These are phyloP conservation scores for Acronicta leporina DNA, from an alignment of 2,888 invertebrate genomes.

Conservation along the genomic window DNA sequence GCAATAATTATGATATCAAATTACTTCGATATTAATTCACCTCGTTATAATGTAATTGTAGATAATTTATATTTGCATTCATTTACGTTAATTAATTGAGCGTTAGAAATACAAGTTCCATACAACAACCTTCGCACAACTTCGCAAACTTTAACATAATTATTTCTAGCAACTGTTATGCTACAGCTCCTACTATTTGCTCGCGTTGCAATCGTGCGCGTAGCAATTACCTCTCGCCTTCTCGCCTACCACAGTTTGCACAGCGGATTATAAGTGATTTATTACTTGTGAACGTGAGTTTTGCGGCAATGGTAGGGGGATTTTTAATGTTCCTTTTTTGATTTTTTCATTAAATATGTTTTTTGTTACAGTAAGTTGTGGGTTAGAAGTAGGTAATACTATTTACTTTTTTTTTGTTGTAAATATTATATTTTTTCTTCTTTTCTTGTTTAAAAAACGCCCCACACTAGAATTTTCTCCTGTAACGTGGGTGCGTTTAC, in stretches of 20 bases:
- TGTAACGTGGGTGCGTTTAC: too few relatives aligned
- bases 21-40: too few relatives aligned
- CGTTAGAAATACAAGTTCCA: background rate
- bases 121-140: background rate
- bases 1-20: too few relatives aligned
- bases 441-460: too few relatives aligned
- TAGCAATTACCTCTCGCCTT: conserved; percentile 61
- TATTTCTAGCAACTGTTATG: conserved; percentile 26
- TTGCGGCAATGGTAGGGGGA: conserved; percentile 32
- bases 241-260: conserved; percentile 60
- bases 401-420: too few relatives aligned
- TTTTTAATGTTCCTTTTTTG: conserved; percentile 21
- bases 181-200: conserved; percentile 53
- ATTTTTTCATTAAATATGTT: background rate
- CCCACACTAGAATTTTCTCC: too few relatives aligned
- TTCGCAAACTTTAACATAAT: conserved; percentile 4
- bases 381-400: background rate
- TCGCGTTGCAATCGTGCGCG: conserved; percentile 44
- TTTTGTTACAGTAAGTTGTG: conserved; percentile 24
- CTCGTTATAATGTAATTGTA: too few relatives aligned
- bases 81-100: background rate
- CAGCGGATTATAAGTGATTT: conserved; percentile 67
- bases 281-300: conserved; percentile 52
- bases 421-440: too few relatives aligned
- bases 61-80: background rate